Conservation (phyloP, 2,113 vertebrate genomes). For the Eupsittula cactorum region DNA sequence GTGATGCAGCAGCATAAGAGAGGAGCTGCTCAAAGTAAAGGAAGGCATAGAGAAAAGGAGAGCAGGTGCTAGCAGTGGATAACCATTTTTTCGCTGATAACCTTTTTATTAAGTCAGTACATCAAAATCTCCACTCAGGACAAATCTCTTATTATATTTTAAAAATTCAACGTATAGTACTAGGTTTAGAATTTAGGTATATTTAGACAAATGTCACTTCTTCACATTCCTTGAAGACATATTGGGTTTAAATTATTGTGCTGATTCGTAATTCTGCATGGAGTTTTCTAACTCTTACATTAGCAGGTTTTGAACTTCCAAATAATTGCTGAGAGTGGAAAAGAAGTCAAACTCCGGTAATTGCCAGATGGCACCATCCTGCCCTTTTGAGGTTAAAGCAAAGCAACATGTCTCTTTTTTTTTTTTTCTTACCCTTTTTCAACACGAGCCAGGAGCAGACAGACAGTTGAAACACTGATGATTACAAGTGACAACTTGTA, state of each 20-base stretch:
- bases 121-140: background rate
- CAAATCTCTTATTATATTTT: background rate
- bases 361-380: background rate
- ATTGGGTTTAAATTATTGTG: background rate
- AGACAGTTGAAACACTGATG: conserved; percentile 43
- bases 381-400: conserved; percentile 2
- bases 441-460: conserved; percentile 23
- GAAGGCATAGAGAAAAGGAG: background rate
- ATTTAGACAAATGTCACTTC: background rate
- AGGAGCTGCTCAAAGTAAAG: background rate
- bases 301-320: background rate
- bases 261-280: background rate
- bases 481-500: conserved; percentile 50
- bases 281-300: background rate
- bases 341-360: background rate
- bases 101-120: background rate
- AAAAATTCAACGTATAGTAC: background rate
- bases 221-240: background rate
- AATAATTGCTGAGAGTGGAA: background rate
- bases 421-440: background rate
- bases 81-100: background rate
- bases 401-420: background rate
- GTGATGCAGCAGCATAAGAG: background rate
- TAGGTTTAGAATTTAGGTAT: background rate
- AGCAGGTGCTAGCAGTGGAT: background rate